Base-by-base conservation (phyloP, 2,113 vertebrate genomes). In the Corythornis madagascariensis region DNA sequence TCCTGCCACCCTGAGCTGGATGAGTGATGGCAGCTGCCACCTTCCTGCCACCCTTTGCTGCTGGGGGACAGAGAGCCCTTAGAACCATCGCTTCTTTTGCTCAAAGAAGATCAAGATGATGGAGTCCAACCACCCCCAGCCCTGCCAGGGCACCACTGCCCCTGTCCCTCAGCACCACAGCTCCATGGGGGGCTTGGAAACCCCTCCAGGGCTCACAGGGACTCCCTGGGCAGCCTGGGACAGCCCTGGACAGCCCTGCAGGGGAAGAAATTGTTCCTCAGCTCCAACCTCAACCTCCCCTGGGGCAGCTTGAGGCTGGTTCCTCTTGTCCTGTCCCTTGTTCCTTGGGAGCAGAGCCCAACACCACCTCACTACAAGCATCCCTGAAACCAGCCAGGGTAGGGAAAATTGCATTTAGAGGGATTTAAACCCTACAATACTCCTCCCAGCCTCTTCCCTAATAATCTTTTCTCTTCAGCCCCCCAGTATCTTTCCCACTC, bases 381-480 rank as follows among this genome's bases (percentile, higher is more conserved):
- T 0, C n/a, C 45, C 21, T 28, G 29, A 38, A 57, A 1, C 21
- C 85, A 80, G 13, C 28, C 2, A 4, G 16, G 77, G 24, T 0
- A 61, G 26, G 29, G 14, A 79, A 74, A 72, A 67, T 1, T 18
- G 25, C 22, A 60, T 19, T 48, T 15, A 31, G 35, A 63, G 33
- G 65, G n/a, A n/a, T 28, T 43, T 35, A 43, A 81, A 10, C 31
- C 45, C 35, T 21, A 7, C 22, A 19, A 3, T 11, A 10, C 3
- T 29, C 13, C 53, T 60, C 82, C 52, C 31, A 83, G 33, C 9
- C 47, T 59, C 65, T 38, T 13, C 25, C 53, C 14, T n/a, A 67
- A 52, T 52, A 8, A 16, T 8, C 20, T 7, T 71, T 76, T 8
- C 20, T 7, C 67, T 76, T n/a, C n/a, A n/a, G 0, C 5, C 0